Base-by-base conservation (phyloP, 1,140 invertebrate genomes). In the Heliconius nattereri region DNA sequence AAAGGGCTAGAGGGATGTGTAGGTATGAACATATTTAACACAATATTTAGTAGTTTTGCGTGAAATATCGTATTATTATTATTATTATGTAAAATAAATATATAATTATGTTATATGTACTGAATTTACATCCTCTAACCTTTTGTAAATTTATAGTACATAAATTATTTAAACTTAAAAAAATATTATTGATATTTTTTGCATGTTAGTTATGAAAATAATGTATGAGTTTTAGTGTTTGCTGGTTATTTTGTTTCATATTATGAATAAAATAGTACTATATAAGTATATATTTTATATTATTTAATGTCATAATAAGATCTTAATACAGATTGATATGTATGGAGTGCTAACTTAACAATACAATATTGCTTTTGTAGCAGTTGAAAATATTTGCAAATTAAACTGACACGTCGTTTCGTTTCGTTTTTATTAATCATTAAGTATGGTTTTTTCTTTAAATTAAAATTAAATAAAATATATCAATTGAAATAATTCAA, bases 1-100 rank as follows among this genome's bases (percentile, higher is more conserved):
- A 92, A 93, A 92, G 90, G 90, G 90, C 91, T 91, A 93, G 91
- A 92, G 90, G 90, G 86, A 86, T 92, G 87, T 90, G 84, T 92
- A 92, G 92, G 92, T 93, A 93, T 92, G 92, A 81, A 81, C 37
- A 83, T 83, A 78, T 70, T 73, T 45, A 35, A 78, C 71, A 78
- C 77, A 75, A 80, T 71, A 76, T 73, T 75, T 78, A 35, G 76
- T 81, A 81, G 75, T 74, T 76, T 72, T 72, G 70, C 40, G 70
- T 23, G 66, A 76, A 76, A 71, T 71, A 29, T 6, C 49, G 49
- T 52, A 52, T 20, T 66, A 66, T 66, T 66, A 60, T 54, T 57
- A 26, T 57, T 66, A 66, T 66, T 66, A 71, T 71, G 70, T 77
- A 72, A 77, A 35, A n/a, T n/a, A 71, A 35, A 71, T 71, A 20